Evolutionary conservation across 2,113 vertebrate genomes (phyloP).

Genomic region (Amphilophus citrinellus): DNA sequence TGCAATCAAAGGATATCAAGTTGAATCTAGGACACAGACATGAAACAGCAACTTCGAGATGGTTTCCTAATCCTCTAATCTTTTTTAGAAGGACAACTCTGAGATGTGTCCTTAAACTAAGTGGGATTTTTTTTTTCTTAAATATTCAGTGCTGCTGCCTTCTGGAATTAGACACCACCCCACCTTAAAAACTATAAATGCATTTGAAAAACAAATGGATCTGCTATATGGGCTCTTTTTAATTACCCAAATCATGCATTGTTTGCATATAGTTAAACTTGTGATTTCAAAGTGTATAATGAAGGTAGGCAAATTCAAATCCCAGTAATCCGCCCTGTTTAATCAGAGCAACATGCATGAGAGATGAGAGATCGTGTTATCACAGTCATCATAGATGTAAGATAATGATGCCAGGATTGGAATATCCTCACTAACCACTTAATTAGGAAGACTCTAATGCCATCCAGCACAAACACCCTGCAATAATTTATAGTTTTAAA

Average conservation of each 20-base stretch:
- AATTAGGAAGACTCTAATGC: neutral
- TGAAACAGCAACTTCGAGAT: slow-evolving; percentile 71
- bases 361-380: neutral
- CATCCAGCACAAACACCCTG: neutral
- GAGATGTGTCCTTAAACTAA: slow-evolving; percentile 60
- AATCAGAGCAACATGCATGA: slow-evolving; percentile 1
- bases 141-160: slow-evolving; percentile 11
- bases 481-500: neutral
- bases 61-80: slow-evolving; percentile 71
- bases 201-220: slow-evolving; percentile 24
- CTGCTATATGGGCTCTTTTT: neutral
- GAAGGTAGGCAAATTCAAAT: neutral
- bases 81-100: slow-evolving; percentile 59
- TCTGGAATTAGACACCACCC: slow-evolving; percentile 18
- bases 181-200: slow-evolving; percentile 33
- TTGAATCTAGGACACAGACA: slow-evolving; percentile 72
- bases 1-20: slow-evolving; percentile 67
- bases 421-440: neutral
- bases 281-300: neutral
- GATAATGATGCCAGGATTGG: slow-evolving; percentile 3
- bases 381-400: slow-evolving; percentile 6
- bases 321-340: neutral
- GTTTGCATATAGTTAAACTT: neutral
- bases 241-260: neutral
- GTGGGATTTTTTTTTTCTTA: slow-evolving; percentile 13